Evolutionary conservation across 2,113 vertebrate species (phyloP).

Genomic region (Myanophis thanlyinensis): DNA sequence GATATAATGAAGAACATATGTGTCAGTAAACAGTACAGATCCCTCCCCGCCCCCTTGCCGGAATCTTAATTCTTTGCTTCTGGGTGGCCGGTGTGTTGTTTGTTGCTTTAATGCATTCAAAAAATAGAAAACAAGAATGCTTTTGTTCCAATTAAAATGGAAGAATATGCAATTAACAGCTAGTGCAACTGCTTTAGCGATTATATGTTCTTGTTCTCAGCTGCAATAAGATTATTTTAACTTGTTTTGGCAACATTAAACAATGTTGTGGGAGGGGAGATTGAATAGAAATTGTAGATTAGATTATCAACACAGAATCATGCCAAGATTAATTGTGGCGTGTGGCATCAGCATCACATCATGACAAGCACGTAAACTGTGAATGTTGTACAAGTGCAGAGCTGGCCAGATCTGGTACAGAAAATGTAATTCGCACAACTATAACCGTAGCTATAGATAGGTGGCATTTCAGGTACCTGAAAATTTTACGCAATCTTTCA

Average conservation of each 20-base stretch:
- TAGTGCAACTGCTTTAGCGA: constrained; percentile 27
- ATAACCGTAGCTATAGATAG: not conserved
- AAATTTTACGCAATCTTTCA: not conserved
- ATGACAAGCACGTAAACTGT: not conserved
- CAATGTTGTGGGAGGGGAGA: not conserved
- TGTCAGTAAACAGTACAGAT: constrained; percentile 43
- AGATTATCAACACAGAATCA: not conserved
- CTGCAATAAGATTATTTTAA: not conserved
- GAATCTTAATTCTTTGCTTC: constrained; percentile 57
- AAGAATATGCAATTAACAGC: constrained; percentile 56
- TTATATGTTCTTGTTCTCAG: constrained; percentile 8
- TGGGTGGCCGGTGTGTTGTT: constrained; percentile 65
- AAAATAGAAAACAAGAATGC: constrained; percentile 24
- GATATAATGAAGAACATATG: constrained; percentile 69
- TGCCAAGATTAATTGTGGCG: not conserved
- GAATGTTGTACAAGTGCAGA: not conserved
- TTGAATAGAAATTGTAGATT: not conserved
- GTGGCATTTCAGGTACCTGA: not conserved
- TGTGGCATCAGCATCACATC: not conserved
- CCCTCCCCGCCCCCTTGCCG: constrained; percentile 19
- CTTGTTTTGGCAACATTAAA: constrained; percentile 20
- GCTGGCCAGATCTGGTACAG: not conserved
- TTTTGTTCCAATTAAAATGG: constrained; percentile 47
- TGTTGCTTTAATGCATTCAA: constrained; percentile 48
- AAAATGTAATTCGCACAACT: not conserved